Evolutionary conservation across 2,888 invertebrate genomes (phyloP), one percentile per base, ranked within the genome.

Genomic region (Neria commutata): DNA sequence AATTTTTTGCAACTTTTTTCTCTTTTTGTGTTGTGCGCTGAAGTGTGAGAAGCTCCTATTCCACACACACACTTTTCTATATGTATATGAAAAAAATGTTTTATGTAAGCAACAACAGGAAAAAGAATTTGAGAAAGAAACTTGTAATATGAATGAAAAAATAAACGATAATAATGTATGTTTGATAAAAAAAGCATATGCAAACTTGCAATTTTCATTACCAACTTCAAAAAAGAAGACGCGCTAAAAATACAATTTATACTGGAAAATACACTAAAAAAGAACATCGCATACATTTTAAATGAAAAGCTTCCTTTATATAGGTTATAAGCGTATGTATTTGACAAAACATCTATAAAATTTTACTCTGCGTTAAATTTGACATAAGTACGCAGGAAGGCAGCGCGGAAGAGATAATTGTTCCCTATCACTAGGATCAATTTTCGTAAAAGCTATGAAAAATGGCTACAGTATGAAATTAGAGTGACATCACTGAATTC

Each of bases 11-110:
- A 51, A 42, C 21, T 55, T 63, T 54, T 58, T 58, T 58, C 54
- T 60, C 55, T 45, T 24, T 49, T n/a, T n/a, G n/a, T n/a, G n/a
- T n/a, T n/a, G n/a, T n/a, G n/a, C n/a, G n/a, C n/a, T n/a, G n/a
- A n/a, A n/a, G 55, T 58, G 54, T 54, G 52, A 54, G 51, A 60
- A 53, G 64, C 64, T n/a, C n/a, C 62, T 52, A 33, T 23, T 29
- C 25, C 52, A 40, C 61, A 57, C 47, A 62, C 58, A 58, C 58
- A 64, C 57, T 59, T 63, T 55, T n/a, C n/a, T n/a, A n/a, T n/a
- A n/a, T n/a, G n/a, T n/a, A n/a, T n/a, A n/a, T n/a, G n/a, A n/a
- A n/a, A n/a, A n/a, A n/a, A n/a, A n/a, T n/a, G n/a, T n/a, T n/a
- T n/a, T n/a, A n/a, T n/a, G n/a, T n/a, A n/a, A n/a, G n/a, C n/a